A percentile compares a stretch with the other conserved stretches of the same genome.
Evolutionary conservation across 2,888 invertebrate species (phyloP).

Genomic region (Pristionchus exspectatus): DNA sequence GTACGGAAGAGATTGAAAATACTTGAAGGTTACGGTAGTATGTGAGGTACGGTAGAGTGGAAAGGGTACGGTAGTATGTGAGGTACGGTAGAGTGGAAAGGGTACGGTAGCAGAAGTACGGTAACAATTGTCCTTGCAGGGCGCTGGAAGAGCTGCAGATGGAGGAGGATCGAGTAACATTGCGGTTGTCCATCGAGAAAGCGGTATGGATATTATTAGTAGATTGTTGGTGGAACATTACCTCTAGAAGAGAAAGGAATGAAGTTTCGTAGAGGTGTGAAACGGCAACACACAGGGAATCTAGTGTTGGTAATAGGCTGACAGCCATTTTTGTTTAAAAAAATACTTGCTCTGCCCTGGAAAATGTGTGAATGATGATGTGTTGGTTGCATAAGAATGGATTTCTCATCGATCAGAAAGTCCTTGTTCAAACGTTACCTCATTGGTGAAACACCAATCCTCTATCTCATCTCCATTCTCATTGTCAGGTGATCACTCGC

Average conservation of each 20-base stretch:
- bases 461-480: not conserved
- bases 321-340: too few relatives aligned
- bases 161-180: not conserved
- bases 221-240: not conserved
- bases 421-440: too few relatives aligned
- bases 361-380: too few relatives aligned
- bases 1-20: conserved; percentile 9
- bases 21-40: too few relatives aligned
- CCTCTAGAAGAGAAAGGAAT: not conserved
- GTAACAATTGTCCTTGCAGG: conserved; percentile 5
- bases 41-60: not conserved
- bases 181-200: conserved; percentile 22
- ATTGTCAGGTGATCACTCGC: conserved; percentile 1
- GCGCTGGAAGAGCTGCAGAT: not conserved
- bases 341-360: too few relatives aligned
- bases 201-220: not conserved
- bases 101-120: not conserved
- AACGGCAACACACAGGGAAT: too few relatives aligned
- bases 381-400: too few relatives aligned
- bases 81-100: too few relatives aligned
- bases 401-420: too few relatives aligned
- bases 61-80: not conserved
- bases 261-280: not conserved
- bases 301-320: too few relatives aligned
- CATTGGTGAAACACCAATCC: too few relatives aligned